Conservation (phyloP, 2,113 vertebrate species). For the Thamnophis sirtalis region DNA sequence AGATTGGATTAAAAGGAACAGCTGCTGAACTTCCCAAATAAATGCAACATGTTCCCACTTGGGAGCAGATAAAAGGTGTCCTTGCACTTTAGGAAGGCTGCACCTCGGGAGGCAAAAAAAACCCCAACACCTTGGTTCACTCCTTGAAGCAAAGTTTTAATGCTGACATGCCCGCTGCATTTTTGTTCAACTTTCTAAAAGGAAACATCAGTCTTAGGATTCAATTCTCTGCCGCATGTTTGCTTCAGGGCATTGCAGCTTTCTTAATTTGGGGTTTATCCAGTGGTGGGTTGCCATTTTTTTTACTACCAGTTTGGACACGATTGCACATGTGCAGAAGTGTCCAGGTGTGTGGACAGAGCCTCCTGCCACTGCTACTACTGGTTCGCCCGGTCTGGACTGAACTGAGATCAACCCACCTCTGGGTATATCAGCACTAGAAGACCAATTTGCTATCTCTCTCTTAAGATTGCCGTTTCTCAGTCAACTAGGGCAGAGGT, state of each 20-base stretch:
- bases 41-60: slow-evolving; percentile 38
- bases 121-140: not conserved
- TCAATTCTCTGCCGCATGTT: not conserved
- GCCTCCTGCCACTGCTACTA: too few relatives aligned
- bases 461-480: not conserved
- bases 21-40: slow-evolving; percentile 29
- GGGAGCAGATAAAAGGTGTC: slow-evolving; percentile 33
- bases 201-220: slow-evolving; percentile 9
- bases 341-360: too few relatives aligned
- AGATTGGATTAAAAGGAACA: slow-evolving; percentile 31
- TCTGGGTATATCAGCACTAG: not conserved
- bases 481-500: too few relatives aligned
- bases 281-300: too few relatives aligned
- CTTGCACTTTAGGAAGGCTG: slow-evolving; percentile 28
- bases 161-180: slow-evolving; percentile 37
- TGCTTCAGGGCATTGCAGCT: slow-evolving; percentile 30
- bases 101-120: slow-evolving; percentile 26
- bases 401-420: too few relatives aligned
- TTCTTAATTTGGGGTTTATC: not conserved
- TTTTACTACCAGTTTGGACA: too few relatives aligned
- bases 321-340: too few relatives aligned
- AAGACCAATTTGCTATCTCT: not conserved
- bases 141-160: slow-evolving; percentile 38
- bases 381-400: too few relatives aligned
- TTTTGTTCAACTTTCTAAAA: slow-evolving; percentile 38